Base-by-base conservation (phyloP, 2,797 vertebrate species). In the Potorous gilbertii region DNA sequence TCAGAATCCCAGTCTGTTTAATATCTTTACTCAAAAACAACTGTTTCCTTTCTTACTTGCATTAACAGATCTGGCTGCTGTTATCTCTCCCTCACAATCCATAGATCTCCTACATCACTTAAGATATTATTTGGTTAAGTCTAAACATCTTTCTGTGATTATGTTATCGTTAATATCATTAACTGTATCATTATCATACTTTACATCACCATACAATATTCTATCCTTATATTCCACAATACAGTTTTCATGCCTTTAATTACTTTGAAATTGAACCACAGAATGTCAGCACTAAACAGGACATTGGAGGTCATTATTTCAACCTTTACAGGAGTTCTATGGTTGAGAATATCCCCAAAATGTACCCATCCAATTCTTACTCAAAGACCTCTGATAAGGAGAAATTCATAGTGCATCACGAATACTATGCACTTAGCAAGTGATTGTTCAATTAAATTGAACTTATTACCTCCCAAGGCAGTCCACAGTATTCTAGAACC, bases 41-140 rank as follows among this genome's bases (percentile, higher is more conserved):
- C 40, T 81, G 21, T 81, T 81, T 40, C 3, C 40, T 81, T 81
- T 81, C 40, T 24, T 46, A 10, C 46, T 81, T 81, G n/a, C 40
- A 46, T 81, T 40, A 81, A 40, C 74, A 81, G 18, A 21, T 74
- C 1, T 21, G 21, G n/a, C 5, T 21, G 55, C 62, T 92, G 34
- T 12, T 90, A 40, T 66, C 40, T 57, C 34, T 54, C n/a, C 52
- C 62, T 55, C 66, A 18, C 54, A 46, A 94, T 92, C 94, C n/a
- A 57, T 74, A 94, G 91, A 92, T 89, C 40, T 46, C 89, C 57
- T 46, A 81, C 34, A 92, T 74, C 55, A 29, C 6, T 13, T 54
- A 50, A 94, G 94, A 59, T n/a, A 95, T 95, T 90, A 94, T 91
- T 90, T 93, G 50, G 46, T 12, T 24, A 18, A 1, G 21, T 29